These are phyloP conservation scores for Actinopyga echinites DNA, from an alignment of 53 echinoderm and acorn worm genomes.

Conservation along the genomic window DNA sequence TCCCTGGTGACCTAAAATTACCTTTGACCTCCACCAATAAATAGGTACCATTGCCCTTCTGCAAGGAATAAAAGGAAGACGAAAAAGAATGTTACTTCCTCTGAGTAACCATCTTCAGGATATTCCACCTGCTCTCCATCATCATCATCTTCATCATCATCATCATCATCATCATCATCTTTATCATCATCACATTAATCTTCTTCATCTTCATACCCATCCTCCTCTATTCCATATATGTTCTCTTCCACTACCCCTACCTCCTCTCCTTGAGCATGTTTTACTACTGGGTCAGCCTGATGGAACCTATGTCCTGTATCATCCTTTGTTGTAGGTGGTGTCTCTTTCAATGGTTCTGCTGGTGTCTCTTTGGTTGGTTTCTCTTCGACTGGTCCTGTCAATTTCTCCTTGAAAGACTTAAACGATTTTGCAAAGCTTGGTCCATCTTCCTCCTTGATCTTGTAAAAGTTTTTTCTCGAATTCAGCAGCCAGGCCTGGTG, in stretches of 20 bases:
- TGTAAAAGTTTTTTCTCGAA: slow-evolving; percentile 69
- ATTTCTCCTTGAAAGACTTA: slow-evolving; percentile 6
- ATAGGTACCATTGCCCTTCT: no score
- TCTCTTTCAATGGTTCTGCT: background rate
- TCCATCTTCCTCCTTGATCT: slow-evolving; percentile 50
- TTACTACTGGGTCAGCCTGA: slow-evolving; percentile 4
- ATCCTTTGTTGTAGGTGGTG: background rate
- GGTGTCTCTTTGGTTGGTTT: slow-evolving; percentile 3
- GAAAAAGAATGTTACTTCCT: background rate
- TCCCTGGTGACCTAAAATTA: no score
- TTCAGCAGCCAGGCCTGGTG: slow-evolving; percentile 55
- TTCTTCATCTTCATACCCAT: slow-evolving; percentile 14
- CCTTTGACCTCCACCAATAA: no score
- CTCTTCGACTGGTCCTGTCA: background rate
- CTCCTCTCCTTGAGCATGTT: background rate
- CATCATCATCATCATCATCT: slow-evolving; percentile 44
- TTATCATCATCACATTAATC: slow-evolving; percentile 46
- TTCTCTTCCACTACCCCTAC: background rate
- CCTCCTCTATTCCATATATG: background rate
- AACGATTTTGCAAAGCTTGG: background rate
- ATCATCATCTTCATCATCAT: no score
- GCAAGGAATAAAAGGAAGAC: no score
- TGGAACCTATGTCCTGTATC: background rate
- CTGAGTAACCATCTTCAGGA: no score
- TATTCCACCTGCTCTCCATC: slow-evolving; percentile 40